Conservation (phyloP, 2,113 vertebrate species). For the Xerus inauris region DNA sequence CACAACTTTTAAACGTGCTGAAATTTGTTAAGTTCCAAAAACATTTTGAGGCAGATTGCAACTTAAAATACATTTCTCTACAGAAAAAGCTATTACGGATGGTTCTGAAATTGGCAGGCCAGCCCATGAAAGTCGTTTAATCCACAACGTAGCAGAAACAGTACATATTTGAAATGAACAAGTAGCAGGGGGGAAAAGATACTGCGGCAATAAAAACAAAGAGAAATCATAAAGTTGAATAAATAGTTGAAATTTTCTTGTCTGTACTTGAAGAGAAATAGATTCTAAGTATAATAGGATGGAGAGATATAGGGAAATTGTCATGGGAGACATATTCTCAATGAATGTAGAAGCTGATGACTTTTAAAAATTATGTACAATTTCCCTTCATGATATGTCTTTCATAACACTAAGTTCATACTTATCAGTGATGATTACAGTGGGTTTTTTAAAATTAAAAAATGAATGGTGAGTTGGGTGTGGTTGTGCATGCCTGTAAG, state of each 20-base stretch:
- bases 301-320: constrained; percentile 4
- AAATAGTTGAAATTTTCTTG: constrained; percentile 40
- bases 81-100: not conserved
- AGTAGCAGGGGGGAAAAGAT: constrained; percentile 37
- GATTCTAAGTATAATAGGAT: constrained; percentile 1
- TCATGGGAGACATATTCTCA: not conserved
- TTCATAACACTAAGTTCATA: constrained; percentile 28
- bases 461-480: not conserved
- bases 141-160: constrained; percentile 12
- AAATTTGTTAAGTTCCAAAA: constrained; percentile 32
- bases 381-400: not conserved
- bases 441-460: constrained; percentile 6
- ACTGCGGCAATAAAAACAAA: constrained; percentile 54
- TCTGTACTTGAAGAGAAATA: constrained; percentile 42
- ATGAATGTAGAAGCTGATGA: constrained; percentile 31
- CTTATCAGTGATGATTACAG: not conserved
- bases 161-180: constrained; percentile 49
- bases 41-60: constrained; percentile 47
- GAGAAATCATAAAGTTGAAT: constrained; percentile 65
- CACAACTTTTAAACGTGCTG: not conserved
- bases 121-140: constrained; percentile 43
- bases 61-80: constrained; percentile 53
- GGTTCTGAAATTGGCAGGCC: not conserved
- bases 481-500: no score
- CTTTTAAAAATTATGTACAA: constrained; percentile 15